Evolutionary conservation across 2,888 invertebrate genomes (phyloP).

Genomic region (Danaus chrysippus): DNA sequence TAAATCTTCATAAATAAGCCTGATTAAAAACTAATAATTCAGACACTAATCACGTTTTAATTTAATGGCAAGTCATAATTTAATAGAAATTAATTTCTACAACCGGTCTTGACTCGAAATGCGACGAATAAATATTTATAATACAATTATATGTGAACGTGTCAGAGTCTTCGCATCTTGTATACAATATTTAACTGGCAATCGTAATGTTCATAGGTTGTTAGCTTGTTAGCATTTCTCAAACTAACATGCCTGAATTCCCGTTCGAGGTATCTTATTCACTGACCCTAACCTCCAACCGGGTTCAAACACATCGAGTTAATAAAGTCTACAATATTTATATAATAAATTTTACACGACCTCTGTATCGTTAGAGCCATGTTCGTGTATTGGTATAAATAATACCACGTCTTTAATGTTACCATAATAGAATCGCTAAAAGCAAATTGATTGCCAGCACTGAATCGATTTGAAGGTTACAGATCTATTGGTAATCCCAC

Average conservation of each 20-base stretch:
- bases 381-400: background rate
- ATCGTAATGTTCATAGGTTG: constrained; percentile 27
- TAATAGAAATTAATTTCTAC: constrained; percentile 6
- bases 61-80: background rate
- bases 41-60: background rate
- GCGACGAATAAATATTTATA: constrained; percentile 11
- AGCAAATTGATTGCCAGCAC: constrained; percentile 47
- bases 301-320: constrained; percentile 29
- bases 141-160: constrained; percentile 17
- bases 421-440: constrained; percentile 3
- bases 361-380: background rate
- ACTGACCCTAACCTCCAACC: constrained; percentile 28
- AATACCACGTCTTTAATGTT: constrained; percentile 1
- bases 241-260: constrained; percentile 27
- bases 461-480: constrained; percentile 45
- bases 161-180: constrained; percentile 16
- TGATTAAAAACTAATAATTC: constrained; percentile 1
- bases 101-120: background rate
- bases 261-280: constrained; percentile 25
- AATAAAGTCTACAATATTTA: constrained; percentile 16
- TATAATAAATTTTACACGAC: constrained; percentile 2
- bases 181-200: constrained; percentile 20
- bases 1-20: constrained; percentile 13
- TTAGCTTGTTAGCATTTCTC: constrained; percentile 31
- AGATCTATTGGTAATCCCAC: constrained; percentile 45